A percentile compares a stretch with the other conserved stretches of the same genome.
Evolutionary conservation across 2,113 vertebrate species (phyloP).

Genomic region (Pollimyrus isidori): DNA sequence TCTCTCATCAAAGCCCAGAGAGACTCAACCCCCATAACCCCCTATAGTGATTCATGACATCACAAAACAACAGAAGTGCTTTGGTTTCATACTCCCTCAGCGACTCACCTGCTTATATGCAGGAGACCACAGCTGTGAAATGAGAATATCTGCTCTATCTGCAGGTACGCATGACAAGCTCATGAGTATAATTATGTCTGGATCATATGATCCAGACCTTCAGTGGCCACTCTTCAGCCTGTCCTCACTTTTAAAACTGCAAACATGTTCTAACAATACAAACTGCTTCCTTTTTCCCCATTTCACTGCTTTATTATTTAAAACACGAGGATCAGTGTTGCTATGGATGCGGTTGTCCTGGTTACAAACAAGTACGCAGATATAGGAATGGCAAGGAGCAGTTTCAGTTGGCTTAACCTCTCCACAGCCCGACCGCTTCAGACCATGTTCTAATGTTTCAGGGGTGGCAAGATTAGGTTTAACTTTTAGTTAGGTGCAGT

Average conservation of each 20-base stretch:
- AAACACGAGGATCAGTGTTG: conserved; percentile 47
- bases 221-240: neutral
- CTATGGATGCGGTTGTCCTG: conserved; percentile 57
- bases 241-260: neutral
- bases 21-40: no score
- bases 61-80: neutral
- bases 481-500: neutral
- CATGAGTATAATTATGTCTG: neutral
- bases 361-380: conserved; percentile 58
- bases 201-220: neutral
- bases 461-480: neutral
- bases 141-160: neutral
- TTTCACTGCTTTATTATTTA: conserved; percentile 47
- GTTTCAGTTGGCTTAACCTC: conserved; percentile 21
- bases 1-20: neutral
- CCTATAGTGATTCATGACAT: neutral
- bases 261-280: conserved; percentile 25
- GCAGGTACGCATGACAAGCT: neutral
- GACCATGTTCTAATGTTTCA: neutral
- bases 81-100: neutral
- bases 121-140: neutral
- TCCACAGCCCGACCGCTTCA: neutral
- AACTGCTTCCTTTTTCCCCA: conserved; percentile 35
- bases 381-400: conserved; percentile 32
- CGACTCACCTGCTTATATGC: neutral